Evolutionary conservation across 1,140 invertebrate species (phyloP), one percentile per base, ranked within the genome.

Genomic region (Euschistus heros): DNA sequence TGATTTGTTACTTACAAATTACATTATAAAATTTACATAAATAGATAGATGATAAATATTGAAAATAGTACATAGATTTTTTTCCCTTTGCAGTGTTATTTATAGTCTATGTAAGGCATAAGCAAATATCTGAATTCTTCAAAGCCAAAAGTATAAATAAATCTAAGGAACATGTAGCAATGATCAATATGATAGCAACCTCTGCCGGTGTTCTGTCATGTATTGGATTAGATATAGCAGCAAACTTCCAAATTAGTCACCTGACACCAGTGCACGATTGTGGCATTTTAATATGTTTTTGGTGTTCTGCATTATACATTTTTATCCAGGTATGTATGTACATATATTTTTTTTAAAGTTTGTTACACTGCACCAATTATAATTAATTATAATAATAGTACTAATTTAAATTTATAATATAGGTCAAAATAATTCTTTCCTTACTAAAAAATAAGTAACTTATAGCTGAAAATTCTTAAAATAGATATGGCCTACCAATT

Each of bases 1-100:
- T n/a, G n/a, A n/a, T n/a, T n/a, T n/a, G n/a, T n/a, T n/a, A n/a
- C n/a, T n/a, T n/a, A n/a, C n/a, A n/a, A n/a, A n/a, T n/a, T n/a
- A n/a, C n/a, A n/a, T n/a, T n/a, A n/a, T n/a, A n/a, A n/a, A n/a
- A n/a, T n/a, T n/a, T n/a, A n/a, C n/a, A n/a, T n/a, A 30, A 30
- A 30, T 5, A 30, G 30, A 30, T 5, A 30, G 8, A 8, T 37
- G 13, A 37, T 13, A 6, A 10, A 37, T n/a, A n/a, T n/a, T n/a
- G n/a, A n/a, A n/a, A n/a, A n/a, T n/a, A n/a, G 20, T 55, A 10
- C 13, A n/a, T 63, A 26, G 50, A 18, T 22, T 22, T 22, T 3
- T 17, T 50, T 60, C 60, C 15, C 3, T 26, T 66, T 68, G 22
- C 33, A 69, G 68, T 69, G 44, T 15, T 65, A n/a, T 69, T 69